Evolutionary conservation across 1,140 invertebrate genomes (phyloP), one percentile per base, ranked within the genome.

Genomic region (Centruroides vittatus): DNA sequence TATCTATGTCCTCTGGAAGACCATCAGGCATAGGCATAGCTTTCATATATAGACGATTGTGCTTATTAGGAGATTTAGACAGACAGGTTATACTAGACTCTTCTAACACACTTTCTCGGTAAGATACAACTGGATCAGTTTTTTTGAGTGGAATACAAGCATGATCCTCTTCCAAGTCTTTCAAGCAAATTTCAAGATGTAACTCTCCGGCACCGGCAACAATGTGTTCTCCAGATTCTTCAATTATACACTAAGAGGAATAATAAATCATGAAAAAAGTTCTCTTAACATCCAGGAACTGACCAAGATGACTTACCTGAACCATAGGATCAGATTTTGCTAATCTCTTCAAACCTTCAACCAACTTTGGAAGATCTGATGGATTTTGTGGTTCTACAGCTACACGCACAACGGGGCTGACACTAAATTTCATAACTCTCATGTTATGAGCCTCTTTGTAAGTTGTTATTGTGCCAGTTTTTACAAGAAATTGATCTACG

Each of bases 251-350:
- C 80, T 99, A 86, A 41, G 7, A 4, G 7, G 7, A 41, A 41
- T 4, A 41, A 41, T 41, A 4, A 41, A 41, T 41, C n/a, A n/a
- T n/a, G n/a, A n/a, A n/a, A n/a, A n/a, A n/a, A n/a, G n/a, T n/a
- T n/a, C n/a, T n/a, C n/a, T n/a, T n/a, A n/a, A n/a, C n/a, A n/a
- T n/a, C n/a, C n/a, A n/a, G n/a, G n/a, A n/a, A n/a, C n/a, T n/a
- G n/a, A n/a, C n/a, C n/a, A n/a, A n/a, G n/a, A 7, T 7, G 7
- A 41, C 36, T 41, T 41, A 41, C 36, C 7, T 41, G 41, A 55
- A 99, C 97, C 96, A 99, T 99, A 84, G 97, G 97, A 84, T 99
- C 97, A 54, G 96, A 99, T 76, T 99, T 99, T 69, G 95, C 93
- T 71, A 99, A 79, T 81, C 94, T 91, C 78, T 98, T 97, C 55